Conservation (phyloP, 2,113 vertebrate species). For the Clupea harengus region DNA sequence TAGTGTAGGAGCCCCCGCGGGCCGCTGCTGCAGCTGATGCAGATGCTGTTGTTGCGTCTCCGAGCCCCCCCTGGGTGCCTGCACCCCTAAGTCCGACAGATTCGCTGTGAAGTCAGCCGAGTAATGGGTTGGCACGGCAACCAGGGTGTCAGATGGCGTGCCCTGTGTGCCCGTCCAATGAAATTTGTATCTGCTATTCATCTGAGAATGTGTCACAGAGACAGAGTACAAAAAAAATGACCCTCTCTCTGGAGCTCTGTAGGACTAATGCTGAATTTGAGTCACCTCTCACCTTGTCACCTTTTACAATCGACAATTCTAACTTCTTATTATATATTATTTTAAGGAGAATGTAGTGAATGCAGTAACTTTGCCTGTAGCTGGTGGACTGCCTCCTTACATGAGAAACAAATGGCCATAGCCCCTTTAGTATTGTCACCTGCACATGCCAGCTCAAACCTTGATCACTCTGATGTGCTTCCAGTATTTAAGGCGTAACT, state of each 20-base stretch:
- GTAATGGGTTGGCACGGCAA: neutral
- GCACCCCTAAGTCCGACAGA: constrained; percentile 23
- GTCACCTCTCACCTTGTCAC: neutral
- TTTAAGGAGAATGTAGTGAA: too few relatives aligned
- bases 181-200: neutral
- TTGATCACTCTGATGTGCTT: too few relatives aligned
- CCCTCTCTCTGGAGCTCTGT: neutral
- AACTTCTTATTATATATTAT: too few relatives aligned
- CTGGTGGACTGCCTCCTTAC: neutral
- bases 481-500: too few relatives aligned
- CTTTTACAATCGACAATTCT: neutral
- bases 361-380: neutral
- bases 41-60: neutral
- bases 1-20: neutral
- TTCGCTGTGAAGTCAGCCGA: constrained; percentile 34
- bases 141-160: constrained; percentile 30
- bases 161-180: neutral
- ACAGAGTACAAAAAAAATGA: neutral
- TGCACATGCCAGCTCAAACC: too few relatives aligned
- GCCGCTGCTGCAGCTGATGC: constrained; percentile 46
- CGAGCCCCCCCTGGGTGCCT: neutral
- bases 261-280: neutral
- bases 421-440: too few relatives aligned
- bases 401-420: neutral
- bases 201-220: constrained; percentile 42